Evolutionary conservation across 2,797 vertebrate species (phyloP), one percentile per base, ranked within the genome.

Genomic region (Thamnophis elegans): DNA sequence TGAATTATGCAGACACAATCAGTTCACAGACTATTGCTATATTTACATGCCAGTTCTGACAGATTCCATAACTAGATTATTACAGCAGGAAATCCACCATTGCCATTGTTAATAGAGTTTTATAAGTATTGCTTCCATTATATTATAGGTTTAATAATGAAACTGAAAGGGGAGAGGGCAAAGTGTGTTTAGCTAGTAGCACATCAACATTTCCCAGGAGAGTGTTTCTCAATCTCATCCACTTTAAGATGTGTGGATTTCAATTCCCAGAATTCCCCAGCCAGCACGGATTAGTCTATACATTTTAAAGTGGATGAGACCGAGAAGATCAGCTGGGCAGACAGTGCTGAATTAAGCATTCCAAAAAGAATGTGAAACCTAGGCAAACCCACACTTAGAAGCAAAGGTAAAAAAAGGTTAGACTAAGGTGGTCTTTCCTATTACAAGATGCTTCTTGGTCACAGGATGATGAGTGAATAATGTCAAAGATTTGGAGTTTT

Each of bases 381-480:
- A 25, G 55, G 68, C 58, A 89, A 87, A 86, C n/a, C 4, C 12
- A 59, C 26, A 60, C 47, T 68, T 68, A 13, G 36, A 82, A 89
- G 55, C 55, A 28, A n/a, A 53, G n/a, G 3, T 16, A 68, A 32
- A 59, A 87, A n/a, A 8, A 51, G 32, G 18, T 12, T 36, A 53
- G 82, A 87, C 11, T 56, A 6, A 85, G 56, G 25, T 26, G 26
- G 53, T 20, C 28, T 58, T 92, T 90, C 2, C 5, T 36, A 51
- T 56, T 62, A 73, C 90, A 94, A 94, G 95, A 95, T 94, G 89
- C 93, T 36, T 93, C 88, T 85, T 90, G 91, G 90, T 53, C 56
- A 32, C 9, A 89, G 11, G 0, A 13, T n/a, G 92, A 92, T 59
- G 92, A 93, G 90, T 91, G 47, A 54, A 1, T 62, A 25, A 5